Base-by-base conservation (phyloP, 23 tunicate species). In the Clavelina lepadiformis region DNA sequence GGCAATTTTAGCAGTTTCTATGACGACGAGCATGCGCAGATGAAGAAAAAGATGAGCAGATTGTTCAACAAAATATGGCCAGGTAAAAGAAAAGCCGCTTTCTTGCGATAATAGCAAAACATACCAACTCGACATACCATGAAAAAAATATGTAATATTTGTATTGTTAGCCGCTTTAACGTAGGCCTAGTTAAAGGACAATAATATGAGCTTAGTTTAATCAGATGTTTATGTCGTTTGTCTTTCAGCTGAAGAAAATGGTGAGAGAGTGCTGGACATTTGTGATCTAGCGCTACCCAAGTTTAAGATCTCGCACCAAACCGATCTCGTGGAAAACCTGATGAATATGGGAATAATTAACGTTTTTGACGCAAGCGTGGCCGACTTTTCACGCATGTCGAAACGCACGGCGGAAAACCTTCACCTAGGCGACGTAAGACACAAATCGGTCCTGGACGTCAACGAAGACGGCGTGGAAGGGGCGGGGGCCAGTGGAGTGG, bases 391-490 rank as follows among this genome's bases (percentile, higher is more conserved):
- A 24, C 74, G 54, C 41, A 70, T 86, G 85, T 72, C 85, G 2
- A 56, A 66, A 26, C 7, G 30, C 1, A 0, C 11, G 36, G 34
- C 1, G 32, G 46, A 29, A 35, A 32, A 35, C 3, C 24, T 77
- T 6, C 78, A 28, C 74, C 85, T 88, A 23, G 61, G 67, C 62
- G 88, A 89, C 36, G 56, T 69, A 31, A 54, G 65, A 8, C 97
- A 89, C 83, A 64, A 89, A 58, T 79, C 97, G 1, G 74, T 67
- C 34, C 33, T 89, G n/a, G 53, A 84, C 3, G 69, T 85, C 26
- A 67, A 81, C 68, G 97, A 89, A 63, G 35, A 56, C 15, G 97
- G 97, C 21, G 54, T 89, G 8, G 82, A 81, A 63, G 97, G 83
- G 4, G 73, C 72, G 44, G 97, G 83, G 18, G 83, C 83, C 26